phyloP scores from a whole-genome alignment of 2,113 vertebrate species.

The Eubucco bourcierii region DNA sequence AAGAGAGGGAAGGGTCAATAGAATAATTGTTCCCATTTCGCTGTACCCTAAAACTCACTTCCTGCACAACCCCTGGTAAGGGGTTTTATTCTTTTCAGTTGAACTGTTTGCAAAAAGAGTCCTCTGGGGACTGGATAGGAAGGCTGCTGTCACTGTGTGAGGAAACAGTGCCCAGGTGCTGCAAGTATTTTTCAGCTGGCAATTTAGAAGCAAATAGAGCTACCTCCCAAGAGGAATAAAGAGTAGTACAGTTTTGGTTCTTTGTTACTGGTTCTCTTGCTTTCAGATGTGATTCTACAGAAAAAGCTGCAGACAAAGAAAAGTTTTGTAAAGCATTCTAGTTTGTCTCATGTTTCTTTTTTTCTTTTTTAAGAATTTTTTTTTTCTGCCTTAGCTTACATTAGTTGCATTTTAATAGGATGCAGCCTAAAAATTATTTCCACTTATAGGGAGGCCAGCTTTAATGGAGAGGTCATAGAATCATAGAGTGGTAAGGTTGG shows the following conservation, averaged over 20 bases:
- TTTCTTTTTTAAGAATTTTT: too few species aligned
- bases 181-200: background rate
- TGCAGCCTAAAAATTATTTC: background rate
- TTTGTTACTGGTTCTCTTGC: background rate
- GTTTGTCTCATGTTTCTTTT: background rate
- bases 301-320: background rate
- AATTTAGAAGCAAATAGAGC: background rate
- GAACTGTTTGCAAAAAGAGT: background rate
- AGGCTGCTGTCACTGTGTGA: background rate
- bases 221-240: background rate
- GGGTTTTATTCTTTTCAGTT: background rate
- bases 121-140: background rate
- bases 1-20: rapidly evolving
- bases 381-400: background rate
- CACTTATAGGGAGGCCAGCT: background rate
- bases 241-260: background rate
- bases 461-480: background rate
- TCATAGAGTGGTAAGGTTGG: too few species aligned
- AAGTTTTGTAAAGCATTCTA: background rate
- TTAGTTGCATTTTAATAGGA: background rate
- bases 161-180: background rate
- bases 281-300: background rate
- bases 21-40: background rate
- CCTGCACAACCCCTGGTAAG: background rate
- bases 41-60: background rate